Evolutionary conservation across 2,113 vertebrate species (phyloP).

Genomic region (Petromus typicus): DNA sequence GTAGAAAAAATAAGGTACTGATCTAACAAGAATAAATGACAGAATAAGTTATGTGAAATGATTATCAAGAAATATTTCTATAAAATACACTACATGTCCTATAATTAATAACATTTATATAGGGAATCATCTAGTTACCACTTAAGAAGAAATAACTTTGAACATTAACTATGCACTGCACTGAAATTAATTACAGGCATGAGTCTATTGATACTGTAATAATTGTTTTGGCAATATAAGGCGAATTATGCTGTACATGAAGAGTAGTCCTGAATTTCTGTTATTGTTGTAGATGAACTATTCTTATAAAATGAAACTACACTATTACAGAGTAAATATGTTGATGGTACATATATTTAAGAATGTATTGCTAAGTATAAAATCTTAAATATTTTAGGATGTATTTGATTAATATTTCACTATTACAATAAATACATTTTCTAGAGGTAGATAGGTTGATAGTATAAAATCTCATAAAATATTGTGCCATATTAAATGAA

Average conservation of each 20-base stretch:
- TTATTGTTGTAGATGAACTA: background rate
- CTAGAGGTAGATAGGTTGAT: background rate
- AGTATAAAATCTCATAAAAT: background rate
- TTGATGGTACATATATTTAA: background rate
- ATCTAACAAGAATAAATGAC: background rate
- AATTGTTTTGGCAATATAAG: background rate
- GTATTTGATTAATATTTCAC: background rate
- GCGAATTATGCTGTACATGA: background rate
- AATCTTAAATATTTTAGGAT: background rate
- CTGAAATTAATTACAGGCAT: background rate
- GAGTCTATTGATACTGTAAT: background rate
- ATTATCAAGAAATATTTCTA: background rate
- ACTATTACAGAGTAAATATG: background rate
- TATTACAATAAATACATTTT: background rate
- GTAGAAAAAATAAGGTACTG: background rate
- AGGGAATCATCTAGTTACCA: background rate
- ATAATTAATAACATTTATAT: background rate
- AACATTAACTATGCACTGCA: background rate
- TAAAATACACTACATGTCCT: background rate
- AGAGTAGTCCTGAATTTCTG: background rate
- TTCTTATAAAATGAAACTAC: background rate
- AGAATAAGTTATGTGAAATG: background rate
- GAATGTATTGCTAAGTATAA: background rate
- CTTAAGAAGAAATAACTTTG: background rate
- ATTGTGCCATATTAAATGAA: background rate